Evolutionary conservation across 2,888 invertebrate genomes (phyloP), one percentile per base, ranked within the genome.

Genomic region (Agonopterix alstromeriana): DNA sequence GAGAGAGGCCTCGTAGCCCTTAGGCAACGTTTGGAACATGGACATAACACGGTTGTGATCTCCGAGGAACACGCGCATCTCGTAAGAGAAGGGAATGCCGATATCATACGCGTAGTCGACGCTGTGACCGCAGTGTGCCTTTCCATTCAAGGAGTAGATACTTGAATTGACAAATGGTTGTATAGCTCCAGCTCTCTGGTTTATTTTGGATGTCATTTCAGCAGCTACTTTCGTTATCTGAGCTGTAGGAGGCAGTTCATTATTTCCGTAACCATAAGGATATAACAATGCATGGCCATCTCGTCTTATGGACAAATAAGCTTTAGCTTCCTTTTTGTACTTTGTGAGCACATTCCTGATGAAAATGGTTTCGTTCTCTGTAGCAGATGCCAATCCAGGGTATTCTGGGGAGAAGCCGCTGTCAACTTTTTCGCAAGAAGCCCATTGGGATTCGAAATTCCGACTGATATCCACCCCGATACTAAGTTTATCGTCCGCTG

Each of bases 241-340:
- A 0, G 54, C 56, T 1, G 48, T 48, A 1, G 61, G 59, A 0
- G 50, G 43, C 1, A 61, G 47, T 1, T 42, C 47, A 1, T 46
- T 49, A 51, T 67, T 59, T 0, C 81, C 78, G 56, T 84, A 90
- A 7, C 91, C 93, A 83, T 91, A 92, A 0, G 94, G 94, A 63
- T 92, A 93, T 10, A 92, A 69, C 41, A 94, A 65, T 35, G 89
- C 90, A 52, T 91, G 90, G 1, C 94, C 95, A 60, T 92, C 93
- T 3, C 94, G 91, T 70, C 95, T 94, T 35, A 96, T 72, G 0
- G 94, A 92, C 40, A 95, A 59, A 69, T 95, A 96, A 46, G 93
- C 83, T 61, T 91, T 90, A 8, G 91, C 70, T 2, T 81, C 65
- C 1, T 77, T 67, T 27, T 84, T 82, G 42, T 91, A 71, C 5